Evolutionary conservation across 2,113 vertebrate genomes (phyloP).

Genomic region (Peucedramus taeniatus): DNA sequence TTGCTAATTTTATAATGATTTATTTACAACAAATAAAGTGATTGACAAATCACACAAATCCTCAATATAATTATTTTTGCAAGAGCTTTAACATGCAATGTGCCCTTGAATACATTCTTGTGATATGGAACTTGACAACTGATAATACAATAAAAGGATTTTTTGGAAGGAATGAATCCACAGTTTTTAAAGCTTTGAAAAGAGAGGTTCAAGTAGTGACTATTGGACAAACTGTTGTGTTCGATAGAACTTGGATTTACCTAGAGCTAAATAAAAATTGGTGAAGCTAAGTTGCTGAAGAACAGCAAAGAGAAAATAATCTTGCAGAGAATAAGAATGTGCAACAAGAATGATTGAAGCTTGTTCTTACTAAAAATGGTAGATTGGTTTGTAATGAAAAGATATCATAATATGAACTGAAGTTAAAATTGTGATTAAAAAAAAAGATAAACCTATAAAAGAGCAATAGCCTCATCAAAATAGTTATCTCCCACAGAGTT

Average conservation of each 20-base stretch:
- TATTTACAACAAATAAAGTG: neutral
- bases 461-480: neutral
- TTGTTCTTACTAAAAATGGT: neutral
- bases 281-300: neutral
- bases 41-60: neutral
- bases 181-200: neutral
- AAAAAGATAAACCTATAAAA: neutral
- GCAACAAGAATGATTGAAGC: neutral
- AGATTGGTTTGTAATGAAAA: neutral
- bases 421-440: neutral
- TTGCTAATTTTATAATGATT: neutral
- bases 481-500: neutral
- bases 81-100: neutral
- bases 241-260: neutral
- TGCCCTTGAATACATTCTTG: neutral
- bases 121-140: rapidly evolving
- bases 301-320: neutral
- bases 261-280: neutral
- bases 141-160: neutral
- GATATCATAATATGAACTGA: neutral
- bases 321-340: neutral
- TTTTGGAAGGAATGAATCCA: neutral
- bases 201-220: neutral
- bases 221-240: neutral
- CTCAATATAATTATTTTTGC: neutral